phyloP scores from a whole-genome alignment of 1,140 invertebrate species.

The Mizuhopecten yessoensis region DNA sequence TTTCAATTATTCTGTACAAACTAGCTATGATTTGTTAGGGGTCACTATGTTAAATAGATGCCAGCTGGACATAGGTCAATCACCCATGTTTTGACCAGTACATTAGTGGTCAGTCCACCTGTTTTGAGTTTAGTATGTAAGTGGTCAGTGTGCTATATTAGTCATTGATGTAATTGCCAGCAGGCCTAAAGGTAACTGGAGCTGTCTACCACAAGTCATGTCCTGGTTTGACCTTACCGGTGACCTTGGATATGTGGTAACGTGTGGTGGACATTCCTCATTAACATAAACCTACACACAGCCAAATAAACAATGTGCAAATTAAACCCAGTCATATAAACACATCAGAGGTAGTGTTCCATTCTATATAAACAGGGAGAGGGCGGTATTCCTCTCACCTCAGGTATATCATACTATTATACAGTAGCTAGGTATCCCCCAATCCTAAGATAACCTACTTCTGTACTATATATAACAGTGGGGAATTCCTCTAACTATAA shows the following conservation, averaged over 20 bases:
- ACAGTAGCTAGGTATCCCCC: no score
- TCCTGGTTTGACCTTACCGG: background rate
- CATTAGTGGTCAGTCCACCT: background rate
- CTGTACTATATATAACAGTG: no score
- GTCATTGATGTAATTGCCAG: background rate
- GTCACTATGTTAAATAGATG: no score
- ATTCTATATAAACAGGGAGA: background rate
- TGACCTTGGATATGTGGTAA: no score
- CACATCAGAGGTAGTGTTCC: background rate
- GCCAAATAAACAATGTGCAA: background rate
- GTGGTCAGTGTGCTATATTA: background rate
- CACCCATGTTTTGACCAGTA: background rate
- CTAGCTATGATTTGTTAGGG: no score
- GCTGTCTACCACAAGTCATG: constrained; percentile 13
- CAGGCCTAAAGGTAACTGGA: background rate
- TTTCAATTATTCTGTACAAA: no score
- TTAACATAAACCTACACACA: background rate
- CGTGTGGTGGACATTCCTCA: no score
- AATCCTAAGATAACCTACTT: no score
- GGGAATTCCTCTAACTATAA: no score
- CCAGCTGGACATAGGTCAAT: no score
- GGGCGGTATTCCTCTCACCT: background rate
- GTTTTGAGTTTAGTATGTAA: no score
- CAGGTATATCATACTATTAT: background rate
- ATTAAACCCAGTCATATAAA: background rate